Base-by-base conservation (phyloP, 2,888 invertebrate genomes). In the Eudemis profundana region DNA sequence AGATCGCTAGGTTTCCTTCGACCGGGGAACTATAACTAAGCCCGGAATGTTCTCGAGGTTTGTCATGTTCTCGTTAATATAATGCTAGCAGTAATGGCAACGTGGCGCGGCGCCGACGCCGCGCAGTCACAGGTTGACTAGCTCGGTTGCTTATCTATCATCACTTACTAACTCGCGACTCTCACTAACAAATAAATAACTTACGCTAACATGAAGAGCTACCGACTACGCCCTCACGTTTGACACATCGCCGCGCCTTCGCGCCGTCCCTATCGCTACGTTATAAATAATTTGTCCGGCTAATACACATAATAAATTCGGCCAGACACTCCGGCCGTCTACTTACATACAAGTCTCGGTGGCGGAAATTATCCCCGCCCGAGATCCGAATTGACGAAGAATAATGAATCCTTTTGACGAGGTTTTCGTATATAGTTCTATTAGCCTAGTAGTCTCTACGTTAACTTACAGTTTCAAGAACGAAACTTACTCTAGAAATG, bases 161-260 rank as follows among this genome's bases (percentile, higher is more conserved):
- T 84, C 83, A 77, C 81, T 75, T 77, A 44, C 61, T 61, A 83
- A 83, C 81, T 83, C 83, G 79, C 81, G 78, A 84, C 76, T 81
- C 86, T 88, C 87, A 86, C 90, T 89, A 89, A 81, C 81, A 87
- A 90, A 91, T 91, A 91, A 91, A 91, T 91, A 87, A 90, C 88
- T 90, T 89, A 90, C 69, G 38, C 80, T 83, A 82, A 85, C 80
- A 81, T 81, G 78, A 80, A 85, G 75, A 80, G 78, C 84, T 83
- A 76, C 74, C 75, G 76, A 78, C 74, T 74, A 70, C 71, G 75
- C 80, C 76, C 70, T 76, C 78, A 72, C 81, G 82, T 83, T 85
- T 85, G 86, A 86, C 86, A 87, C 85, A 80, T 76, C 70, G 75
- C 78, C 76, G 76, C 79, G 77, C 77, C 75, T 61, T 63, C 70